A percentile compares a stretch with the other conserved stretches of the same genome.
These are phyloP conservation scores for Thereva unica DNA, from an alignment of 2,888 invertebrate genomes.

Conservation along the genomic window DNA sequence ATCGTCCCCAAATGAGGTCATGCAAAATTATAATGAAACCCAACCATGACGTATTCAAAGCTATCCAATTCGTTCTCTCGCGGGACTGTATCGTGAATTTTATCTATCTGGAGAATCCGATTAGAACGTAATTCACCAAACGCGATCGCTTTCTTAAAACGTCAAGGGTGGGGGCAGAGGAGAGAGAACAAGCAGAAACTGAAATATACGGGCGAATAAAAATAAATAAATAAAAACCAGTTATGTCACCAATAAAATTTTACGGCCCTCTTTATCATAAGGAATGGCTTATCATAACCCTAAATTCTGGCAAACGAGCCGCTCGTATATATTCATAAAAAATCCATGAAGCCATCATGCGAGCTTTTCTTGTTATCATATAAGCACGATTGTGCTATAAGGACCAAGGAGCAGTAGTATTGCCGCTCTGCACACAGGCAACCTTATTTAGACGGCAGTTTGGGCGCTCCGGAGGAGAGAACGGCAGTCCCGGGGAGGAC, in stretches of 20 bases:
- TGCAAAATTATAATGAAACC: slow-evolving; percentile 17
- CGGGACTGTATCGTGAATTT: slow-evolving; percentile 28
- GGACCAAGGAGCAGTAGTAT: too few species aligned
- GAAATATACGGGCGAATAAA: slow-evolving; percentile 23
- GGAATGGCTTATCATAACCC: slow-evolving; percentile 39
- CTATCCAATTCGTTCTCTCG: slow-evolving; percentile 27
- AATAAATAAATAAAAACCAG: slow-evolving; percentile 35
- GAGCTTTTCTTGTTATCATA: slow-evolving; percentile 35
- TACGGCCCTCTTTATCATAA: slow-evolving; percentile 39
- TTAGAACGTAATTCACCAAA: slow-evolving; percentile 31
- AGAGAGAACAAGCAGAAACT: neutral
- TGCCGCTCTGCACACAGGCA: too few species aligned
- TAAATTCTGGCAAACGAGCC: slow-evolving; percentile 36
- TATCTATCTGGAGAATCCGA: slow-evolving; percentile 29
- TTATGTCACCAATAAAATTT: slow-evolving; percentile 42
- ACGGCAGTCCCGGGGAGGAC: neutral
- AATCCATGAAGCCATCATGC: slow-evolving; percentile 36
- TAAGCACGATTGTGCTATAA: slow-evolving; percentile 29
- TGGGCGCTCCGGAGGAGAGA: neutral
- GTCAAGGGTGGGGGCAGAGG: neutral
- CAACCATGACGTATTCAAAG: slow-evolving; percentile 22
- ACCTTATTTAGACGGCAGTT: neutral
- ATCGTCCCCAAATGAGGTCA: slow-evolving; percentile 17
- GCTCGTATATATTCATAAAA: slow-evolving; percentile 36
- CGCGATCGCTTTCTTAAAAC: slow-evolving; percentile 18